Percentiles rank a stretch among this genome's conserved stretches.
Conservation (phyloP, 2,888 invertebrate genomes). For the Hypsopygia costalis region DNA sequence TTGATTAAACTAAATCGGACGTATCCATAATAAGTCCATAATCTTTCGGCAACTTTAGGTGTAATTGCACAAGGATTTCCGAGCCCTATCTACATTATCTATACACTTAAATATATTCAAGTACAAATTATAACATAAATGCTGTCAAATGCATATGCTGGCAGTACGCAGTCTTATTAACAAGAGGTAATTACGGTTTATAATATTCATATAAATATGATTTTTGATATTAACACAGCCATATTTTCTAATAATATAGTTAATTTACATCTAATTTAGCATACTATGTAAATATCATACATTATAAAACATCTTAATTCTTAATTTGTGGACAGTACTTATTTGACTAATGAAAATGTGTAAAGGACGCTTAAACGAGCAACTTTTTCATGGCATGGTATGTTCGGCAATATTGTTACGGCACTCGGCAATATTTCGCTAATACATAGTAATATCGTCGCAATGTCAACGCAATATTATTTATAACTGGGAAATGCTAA, state of each 20-base stretch:
- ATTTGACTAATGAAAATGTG: constrained; percentile 33
- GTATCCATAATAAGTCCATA: too few species aligned
- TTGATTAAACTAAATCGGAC: too few species aligned
- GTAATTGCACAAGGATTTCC: too few species aligned
- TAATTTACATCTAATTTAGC: constrained; percentile 36
- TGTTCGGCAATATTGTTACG: too few species aligned
- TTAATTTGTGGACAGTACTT: constrained; percentile 21
- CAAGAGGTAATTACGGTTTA: constrained; percentile 76
- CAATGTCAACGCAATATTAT: too few species aligned
- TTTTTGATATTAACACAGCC: constrained; percentile 79
- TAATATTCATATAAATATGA: constrained; percentile 59
- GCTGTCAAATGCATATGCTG: constrained; percentile 48
- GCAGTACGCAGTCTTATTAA: constrained; percentile 58
- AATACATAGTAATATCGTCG: too few species aligned
- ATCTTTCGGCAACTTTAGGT: too few species aligned
- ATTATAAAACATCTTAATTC: constrained; percentile 15
- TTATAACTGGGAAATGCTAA: too few species aligned
- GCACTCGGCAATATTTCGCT: too few species aligned
- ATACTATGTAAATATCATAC: constrained; percentile 31
- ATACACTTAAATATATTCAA: constrained; percentile 8
- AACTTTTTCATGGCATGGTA: too few species aligned
- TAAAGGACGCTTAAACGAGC: too few species aligned
- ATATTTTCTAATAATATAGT: constrained; percentile 53
- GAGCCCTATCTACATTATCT: too few species aligned
- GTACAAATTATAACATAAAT: constrained; percentile 16